phyloP scores from a whole-genome alignment of 2,113 vertebrate genomes.

The Pithys albifrons region DNA sequence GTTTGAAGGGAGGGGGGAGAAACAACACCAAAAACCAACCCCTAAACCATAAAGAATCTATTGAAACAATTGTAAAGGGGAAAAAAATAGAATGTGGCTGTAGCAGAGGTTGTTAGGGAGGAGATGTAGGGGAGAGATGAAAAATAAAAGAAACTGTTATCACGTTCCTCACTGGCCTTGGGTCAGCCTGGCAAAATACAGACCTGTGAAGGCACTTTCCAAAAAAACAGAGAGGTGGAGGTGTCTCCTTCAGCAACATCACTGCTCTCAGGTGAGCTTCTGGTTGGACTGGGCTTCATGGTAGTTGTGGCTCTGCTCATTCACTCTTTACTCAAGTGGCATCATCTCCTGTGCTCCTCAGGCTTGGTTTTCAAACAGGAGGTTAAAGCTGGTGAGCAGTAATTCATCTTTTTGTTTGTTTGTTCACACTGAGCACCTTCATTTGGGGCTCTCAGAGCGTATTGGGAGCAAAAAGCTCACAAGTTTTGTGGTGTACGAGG shows the following conservation, averaged over 20 bases:
- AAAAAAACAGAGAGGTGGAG: not conserved
- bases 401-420: not conserved
- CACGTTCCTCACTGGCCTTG: not conserved
- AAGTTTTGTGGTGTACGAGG: not conserved
- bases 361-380: not conserved
- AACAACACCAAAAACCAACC: constrained; percentile 33
- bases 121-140: constrained; percentile 11
- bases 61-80: constrained; percentile 50
- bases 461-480: not conserved
- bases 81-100: constrained; percentile 40
- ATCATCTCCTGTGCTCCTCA: not conserved
- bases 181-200: not conserved
- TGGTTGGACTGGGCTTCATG: not conserved
- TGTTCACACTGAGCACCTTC: not conserved
- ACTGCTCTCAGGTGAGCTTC: not conserved
- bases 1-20: not conserved
- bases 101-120: not conserved
- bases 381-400: not conserved
- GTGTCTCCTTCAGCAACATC: not conserved
- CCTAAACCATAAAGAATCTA: constrained; percentile 66
- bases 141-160: not conserved
- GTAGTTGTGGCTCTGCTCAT: not conserved
- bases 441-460: not conserved
- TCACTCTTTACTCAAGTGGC: rapidly evolving
- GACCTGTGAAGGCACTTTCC: not conserved